Conservation (phyloP, 1,140 invertebrate species). For the Ceratina calcarata region DNA sequence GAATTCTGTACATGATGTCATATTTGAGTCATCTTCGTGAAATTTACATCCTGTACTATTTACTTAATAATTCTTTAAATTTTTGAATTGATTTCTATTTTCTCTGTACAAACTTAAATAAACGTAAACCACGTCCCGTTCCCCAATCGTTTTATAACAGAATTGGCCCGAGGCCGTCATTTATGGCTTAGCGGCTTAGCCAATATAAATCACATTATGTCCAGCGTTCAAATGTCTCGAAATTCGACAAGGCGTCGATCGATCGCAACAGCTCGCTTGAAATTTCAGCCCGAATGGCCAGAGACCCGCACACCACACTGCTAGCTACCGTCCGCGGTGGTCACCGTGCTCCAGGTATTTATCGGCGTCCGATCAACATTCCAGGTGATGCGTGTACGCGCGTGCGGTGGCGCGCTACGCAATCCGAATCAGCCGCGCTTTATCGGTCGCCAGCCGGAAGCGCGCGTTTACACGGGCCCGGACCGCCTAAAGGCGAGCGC, state of each 20-base stretch:
- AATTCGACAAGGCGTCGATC: conserved; percentile 31
- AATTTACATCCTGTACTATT: too few relatives aligned
- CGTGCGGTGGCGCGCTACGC: conserved; percentile 58
- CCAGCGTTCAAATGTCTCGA: background rate
- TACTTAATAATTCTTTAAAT: too few relatives aligned
- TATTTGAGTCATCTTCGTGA: too few relatives aligned
- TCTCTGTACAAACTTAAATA: too few relatives aligned
- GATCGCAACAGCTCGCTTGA: conserved; percentile 22
- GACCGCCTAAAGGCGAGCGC: conserved; percentile 32
- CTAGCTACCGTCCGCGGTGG: conserved; percentile 11
- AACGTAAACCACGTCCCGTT: too few relatives aligned
- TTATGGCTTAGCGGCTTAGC: background rate
- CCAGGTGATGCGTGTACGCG: conserved; percentile 52
- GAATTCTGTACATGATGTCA: too few relatives aligned
- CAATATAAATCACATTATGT: conserved; percentile 10
- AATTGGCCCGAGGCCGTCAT: background rate
- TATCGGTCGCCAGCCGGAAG: conserved; percentile 61
- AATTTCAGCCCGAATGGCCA: conserved; percentile 18
- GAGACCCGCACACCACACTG: background rate
- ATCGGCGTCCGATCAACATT: conserved; percentile 64
- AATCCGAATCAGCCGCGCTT: conserved; percentile 63
- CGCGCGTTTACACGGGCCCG: conserved; percentile 41
- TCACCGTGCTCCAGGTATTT: conserved; percentile 51
- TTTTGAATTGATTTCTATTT: too few relatives aligned
- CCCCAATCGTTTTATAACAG: too few relatives aligned